These are phyloP conservation scores for Eupelmus urozonus DNA, from an alignment of 2,888 invertebrate species.

Conservation along the genomic window DNA sequence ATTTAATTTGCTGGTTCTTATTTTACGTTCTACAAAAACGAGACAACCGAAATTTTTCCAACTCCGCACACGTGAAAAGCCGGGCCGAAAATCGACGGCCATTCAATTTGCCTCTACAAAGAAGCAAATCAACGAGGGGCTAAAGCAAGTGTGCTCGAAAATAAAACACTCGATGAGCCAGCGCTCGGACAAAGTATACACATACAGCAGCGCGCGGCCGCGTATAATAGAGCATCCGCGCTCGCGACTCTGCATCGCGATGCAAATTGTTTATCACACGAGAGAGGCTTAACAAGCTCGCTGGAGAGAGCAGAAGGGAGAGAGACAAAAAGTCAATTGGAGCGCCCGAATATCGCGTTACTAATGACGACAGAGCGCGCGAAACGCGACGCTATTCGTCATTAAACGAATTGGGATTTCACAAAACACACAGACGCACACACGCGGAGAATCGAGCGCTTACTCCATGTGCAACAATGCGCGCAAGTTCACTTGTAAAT, in stretches of 20 bases:
- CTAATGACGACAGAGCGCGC: slow-evolving; percentile 47
- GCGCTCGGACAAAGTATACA: slow-evolving; percentile 10
- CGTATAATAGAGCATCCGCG: slow-evolving; percentile 16
- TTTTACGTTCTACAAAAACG: too few relatives aligned
- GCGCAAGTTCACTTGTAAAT: slow-evolving; percentile 57
- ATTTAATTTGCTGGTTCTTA: too few relatives aligned
- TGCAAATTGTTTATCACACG: slow-evolving; percentile 40
- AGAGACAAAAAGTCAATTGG: slow-evolving; percentile 46
- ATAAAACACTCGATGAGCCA: slow-evolving; percentile 14
- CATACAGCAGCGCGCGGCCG: too few relatives aligned
- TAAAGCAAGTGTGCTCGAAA: neutral
- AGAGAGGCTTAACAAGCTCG: neutral
- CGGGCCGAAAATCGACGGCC: too few relatives aligned
- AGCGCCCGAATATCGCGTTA: slow-evolving; percentile 34
- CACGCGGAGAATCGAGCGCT: neutral
- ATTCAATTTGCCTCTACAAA: too few relatives aligned
- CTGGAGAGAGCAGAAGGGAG: neutral
- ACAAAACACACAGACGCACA: neutral
- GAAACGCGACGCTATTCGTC: slow-evolving; percentile 49
- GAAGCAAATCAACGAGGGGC: slow-evolving; percentile 6
- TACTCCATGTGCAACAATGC: slow-evolving; percentile 46
- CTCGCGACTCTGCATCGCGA: slow-evolving; percentile 1
- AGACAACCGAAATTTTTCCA: too few relatives aligned
- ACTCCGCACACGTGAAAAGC: too few relatives aligned
- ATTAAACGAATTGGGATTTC: slow-evolving; percentile 54